Evolutionary conservation across 1,140 invertebrate genomes (phyloP).

Genomic region (Cydia strobilella): DNA sequence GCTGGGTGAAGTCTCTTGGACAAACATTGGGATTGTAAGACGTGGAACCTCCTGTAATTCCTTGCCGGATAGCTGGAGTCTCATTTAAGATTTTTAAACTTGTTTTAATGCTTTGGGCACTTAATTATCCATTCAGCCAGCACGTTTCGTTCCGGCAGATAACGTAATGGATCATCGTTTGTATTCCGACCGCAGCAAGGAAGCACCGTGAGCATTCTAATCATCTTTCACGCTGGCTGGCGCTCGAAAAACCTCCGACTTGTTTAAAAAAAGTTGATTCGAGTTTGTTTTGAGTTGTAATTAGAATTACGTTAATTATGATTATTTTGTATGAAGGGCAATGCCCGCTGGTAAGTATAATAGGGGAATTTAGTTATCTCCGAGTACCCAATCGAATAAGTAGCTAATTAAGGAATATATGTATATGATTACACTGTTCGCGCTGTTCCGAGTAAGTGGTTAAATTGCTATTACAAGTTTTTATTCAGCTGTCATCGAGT

Average conservation of each 20-base stretch:
- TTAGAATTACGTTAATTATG: constrained; percentile 9
- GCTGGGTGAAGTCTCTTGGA: too few species aligned
- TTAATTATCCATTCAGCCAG: constrained; percentile 27
- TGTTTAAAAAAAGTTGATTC: constrained; percentile 14
- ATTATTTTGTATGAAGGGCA: background rate
- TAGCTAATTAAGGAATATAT: too few species aligned
- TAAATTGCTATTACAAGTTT: too few species aligned
- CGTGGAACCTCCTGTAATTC: too few species aligned
- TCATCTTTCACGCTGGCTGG: constrained; percentile 40
- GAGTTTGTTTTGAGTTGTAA: constrained; percentile 16
- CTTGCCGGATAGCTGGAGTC: too few species aligned
- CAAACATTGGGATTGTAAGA: too few species aligned
- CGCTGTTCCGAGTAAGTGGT: too few species aligned
- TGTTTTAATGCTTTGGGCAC: background rate
- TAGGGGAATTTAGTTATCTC: background rate
- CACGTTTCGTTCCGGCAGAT: constrained; percentile 47
- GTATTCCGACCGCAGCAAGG: constrained; percentile 48
- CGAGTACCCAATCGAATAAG: too few species aligned
- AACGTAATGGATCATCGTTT: constrained; percentile 48
- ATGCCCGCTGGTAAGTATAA: background rate
- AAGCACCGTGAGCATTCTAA: constrained; percentile 47
- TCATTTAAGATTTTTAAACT: background rate
- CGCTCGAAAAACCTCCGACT: constrained; percentile 28
- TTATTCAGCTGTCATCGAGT: too few species aligned
- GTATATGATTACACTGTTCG: too few species aligned